Evolutionary conservation across 2,113 vertebrate species (phyloP).

Genomic region (Seriola dumerili): DNA sequence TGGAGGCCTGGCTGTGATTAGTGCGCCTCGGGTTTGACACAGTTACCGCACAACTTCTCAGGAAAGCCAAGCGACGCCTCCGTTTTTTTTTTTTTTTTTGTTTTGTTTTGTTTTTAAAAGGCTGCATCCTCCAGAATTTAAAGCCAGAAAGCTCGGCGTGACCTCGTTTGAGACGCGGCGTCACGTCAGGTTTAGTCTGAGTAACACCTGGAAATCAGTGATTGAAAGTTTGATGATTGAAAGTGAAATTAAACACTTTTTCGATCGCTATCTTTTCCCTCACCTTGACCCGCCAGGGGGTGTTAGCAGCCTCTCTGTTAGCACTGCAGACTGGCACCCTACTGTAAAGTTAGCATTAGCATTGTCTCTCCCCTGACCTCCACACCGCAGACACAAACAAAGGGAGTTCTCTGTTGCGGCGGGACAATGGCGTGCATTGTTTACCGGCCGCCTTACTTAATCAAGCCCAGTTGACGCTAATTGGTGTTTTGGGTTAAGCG

Average conservation of each 20-base stretch:
- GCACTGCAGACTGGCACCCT: slow-evolving; percentile 14
- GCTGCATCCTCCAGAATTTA: slow-evolving; percentile 31
- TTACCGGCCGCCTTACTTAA: slow-evolving; percentile 78
- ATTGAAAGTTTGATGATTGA: background rate
- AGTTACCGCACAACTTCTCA: slow-evolving; percentile 62
- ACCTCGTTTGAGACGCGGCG: slow-evolving; percentile 48
- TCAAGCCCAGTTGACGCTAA: slow-evolving; percentile 82
- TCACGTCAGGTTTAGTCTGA: background rate
- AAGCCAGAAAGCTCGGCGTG: slow-evolving; percentile 15
- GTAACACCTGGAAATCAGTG: background rate
- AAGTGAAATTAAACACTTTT: background rate
- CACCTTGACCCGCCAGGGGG: slow-evolving; percentile 5
- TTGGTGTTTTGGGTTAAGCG: slow-evolving; percentile 90
- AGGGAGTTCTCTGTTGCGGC: slow-evolving; percentile 53
- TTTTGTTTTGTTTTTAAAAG: background rate
- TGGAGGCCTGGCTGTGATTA: slow-evolving; percentile 70
- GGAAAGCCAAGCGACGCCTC: slow-evolving; percentile 58
- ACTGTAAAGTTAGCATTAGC: slow-evolving; percentile 57
- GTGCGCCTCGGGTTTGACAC: slow-evolving; percentile 65
- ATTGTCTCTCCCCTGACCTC: slow-evolving; percentile 64
- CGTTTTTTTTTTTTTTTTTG: background rate
- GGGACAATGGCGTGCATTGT: slow-evolving; percentile 82
- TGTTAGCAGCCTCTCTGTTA: background rate
- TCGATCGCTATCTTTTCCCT: background rate
- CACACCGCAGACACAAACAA: slow-evolving; percentile 69